These are phyloP conservation scores for Emmelina monodactyla DNA, from an alignment of 2,888 invertebrate species.

Conservation along the genomic window DNA sequence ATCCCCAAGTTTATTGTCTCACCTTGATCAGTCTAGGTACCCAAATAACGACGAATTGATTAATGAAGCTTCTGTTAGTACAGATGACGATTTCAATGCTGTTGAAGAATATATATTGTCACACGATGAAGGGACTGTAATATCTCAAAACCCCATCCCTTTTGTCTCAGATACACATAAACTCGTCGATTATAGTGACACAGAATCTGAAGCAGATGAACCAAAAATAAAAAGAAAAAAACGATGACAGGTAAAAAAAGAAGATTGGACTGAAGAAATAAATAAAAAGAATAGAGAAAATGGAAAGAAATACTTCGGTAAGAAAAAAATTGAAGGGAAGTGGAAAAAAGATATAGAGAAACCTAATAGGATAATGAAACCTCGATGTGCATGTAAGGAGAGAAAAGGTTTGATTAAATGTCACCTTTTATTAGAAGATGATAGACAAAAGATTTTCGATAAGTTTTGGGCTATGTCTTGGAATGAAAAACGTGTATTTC, in stretches of 20 bases:
- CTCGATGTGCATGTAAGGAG: slow-evolving; percentile 11
- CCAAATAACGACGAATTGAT: slow-evolving; percentile 6
- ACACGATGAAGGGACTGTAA: slow-evolving; percentile 8
- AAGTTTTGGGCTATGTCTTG: slow-evolving; percentile 9
- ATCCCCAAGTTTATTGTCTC: slow-evolving; percentile 7
- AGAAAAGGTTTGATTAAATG: slow-evolving; percentile 10
- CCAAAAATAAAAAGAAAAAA: slow-evolving; percentile 13
- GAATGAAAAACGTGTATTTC: slow-evolving; percentile 10
- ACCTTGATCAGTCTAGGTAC: slow-evolving; percentile 5
- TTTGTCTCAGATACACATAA: slow-evolving; percentile 8
- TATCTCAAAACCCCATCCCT: slow-evolving; percentile 6
- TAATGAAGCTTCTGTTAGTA: slow-evolving; percentile 7
- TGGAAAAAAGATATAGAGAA: slow-evolving; percentile 10
- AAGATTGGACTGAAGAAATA: slow-evolving; percentile 11
- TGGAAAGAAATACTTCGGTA: slow-evolving; percentile 8
- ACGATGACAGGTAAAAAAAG: slow-evolving; percentile 14
- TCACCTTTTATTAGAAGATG: slow-evolving; percentile 9
- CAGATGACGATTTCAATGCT: slow-evolving; percentile 6
- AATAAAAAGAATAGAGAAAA: slow-evolving; percentile 12
- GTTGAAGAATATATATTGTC: slow-evolving; percentile 2
- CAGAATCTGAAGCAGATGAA: slow-evolving; percentile 13
- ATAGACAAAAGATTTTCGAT: slow-evolving; percentile 9
- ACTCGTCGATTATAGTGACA: slow-evolving; percentile 13
- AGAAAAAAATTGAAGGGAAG: slow-evolving; percentile 9
- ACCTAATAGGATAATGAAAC: slow-evolving; percentile 11